These are phyloP conservation scores for Numenius arquata DNA, from an alignment of 2,113 vertebrate species.

Conservation along the genomic window DNA sequence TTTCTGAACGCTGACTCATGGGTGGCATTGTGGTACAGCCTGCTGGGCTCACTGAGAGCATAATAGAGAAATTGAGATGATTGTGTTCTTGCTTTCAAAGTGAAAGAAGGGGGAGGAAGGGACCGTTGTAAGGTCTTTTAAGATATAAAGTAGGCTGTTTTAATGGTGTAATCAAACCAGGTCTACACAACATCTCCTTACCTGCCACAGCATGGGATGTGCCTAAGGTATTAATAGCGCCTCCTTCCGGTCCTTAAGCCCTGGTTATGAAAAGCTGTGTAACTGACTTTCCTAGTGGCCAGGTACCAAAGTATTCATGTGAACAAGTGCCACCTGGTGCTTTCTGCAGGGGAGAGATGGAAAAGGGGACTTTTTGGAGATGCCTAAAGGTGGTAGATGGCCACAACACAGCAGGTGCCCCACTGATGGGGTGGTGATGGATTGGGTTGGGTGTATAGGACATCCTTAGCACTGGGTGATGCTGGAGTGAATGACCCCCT, in stretches of 20 bases:
- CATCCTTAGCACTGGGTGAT: background rate
- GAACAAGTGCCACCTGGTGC: background rate
- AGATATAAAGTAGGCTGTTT: background rate
- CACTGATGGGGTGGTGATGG: background rate
- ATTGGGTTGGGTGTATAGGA: background rate
- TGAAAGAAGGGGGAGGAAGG: background rate
- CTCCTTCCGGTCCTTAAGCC: background rate
- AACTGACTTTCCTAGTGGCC: background rate
- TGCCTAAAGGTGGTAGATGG: background rate
- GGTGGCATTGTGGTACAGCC: background rate
- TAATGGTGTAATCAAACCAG: background rate
- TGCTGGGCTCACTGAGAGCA: background rate
- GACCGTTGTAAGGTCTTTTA: background rate
- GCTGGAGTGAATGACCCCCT: fast-evolving
- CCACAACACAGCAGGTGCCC: fast-evolving
- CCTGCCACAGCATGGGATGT: fast-evolving
- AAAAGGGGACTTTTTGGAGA: background rate
- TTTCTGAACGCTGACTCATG: background rate
- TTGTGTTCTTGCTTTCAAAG: background rate
- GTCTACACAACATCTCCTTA: background rate
- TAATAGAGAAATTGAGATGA: background rate
- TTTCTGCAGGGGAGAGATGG: background rate
- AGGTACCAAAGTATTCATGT: background rate
- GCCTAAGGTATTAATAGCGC: background rate
- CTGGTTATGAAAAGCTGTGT: background rate